A percentile compares a stretch with the other conserved stretches of the same genome.
Evolutionary conservation across 2,113 vertebrate genomes (phyloP).

Genomic region (Lipophrys pholis): DNA sequence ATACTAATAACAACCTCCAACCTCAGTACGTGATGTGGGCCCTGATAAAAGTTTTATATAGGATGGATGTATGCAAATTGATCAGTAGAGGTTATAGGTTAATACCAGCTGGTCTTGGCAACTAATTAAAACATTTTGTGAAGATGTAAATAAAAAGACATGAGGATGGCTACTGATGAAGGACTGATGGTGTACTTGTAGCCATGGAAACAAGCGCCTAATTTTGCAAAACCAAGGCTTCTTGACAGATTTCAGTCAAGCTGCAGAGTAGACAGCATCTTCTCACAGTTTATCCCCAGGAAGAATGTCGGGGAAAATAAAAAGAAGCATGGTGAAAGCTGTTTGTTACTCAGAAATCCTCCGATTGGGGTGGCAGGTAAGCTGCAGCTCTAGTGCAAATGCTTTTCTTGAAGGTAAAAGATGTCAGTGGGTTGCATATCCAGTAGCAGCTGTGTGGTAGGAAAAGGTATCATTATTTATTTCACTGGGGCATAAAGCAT

Average conservation of each 20-base stretch:
- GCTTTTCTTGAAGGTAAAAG: background rate
- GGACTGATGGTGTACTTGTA: constrained; percentile 18
- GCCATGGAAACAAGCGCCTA: constrained; percentile 28
- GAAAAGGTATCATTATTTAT: constrained; percentile 11
- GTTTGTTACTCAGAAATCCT: constrained; percentile 1
- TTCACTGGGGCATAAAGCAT: background rate
- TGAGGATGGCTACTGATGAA: constrained; percentile 11
- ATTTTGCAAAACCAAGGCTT: constrained; percentile 22
- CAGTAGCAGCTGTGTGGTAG: background rate
- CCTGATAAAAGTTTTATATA: background rate
- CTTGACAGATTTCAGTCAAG: constrained; percentile 37
- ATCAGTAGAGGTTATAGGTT: background rate
- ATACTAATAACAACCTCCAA: background rate
- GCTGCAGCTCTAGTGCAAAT: background rate
- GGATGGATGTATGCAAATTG: background rate
- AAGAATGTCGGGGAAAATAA: background rate
- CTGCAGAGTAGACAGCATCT: background rate
- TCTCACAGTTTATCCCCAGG: background rate
- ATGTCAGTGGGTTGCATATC: constrained; percentile 4
- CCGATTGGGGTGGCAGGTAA: background rate
- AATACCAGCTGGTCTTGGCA: background rate
- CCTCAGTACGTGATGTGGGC: background rate
- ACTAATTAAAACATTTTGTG: constrained; percentile 2
- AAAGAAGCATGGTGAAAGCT: background rate
- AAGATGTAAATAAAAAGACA: constrained; percentile 6